Evolutionary conservation across 2,113 vertebrate genomes (phyloP), one percentile per base, ranked within the genome.

Genomic region (Scartelaos histophorus): DNA sequence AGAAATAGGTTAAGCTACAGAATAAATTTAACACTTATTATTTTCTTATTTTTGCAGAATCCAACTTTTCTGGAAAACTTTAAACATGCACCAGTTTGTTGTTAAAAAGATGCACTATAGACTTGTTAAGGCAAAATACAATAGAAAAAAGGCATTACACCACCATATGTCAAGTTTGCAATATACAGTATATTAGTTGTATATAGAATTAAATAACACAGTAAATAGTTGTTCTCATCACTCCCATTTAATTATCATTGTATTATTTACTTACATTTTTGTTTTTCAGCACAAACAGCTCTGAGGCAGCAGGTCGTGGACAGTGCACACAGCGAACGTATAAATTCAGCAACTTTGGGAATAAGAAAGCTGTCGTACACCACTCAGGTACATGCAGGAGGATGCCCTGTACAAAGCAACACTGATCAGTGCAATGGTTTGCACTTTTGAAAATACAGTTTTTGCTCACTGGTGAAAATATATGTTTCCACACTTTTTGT

Each of bases 361-460:
- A 84, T 73, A 82, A 76, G 81, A 87, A 94, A 87, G n/a, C 62
- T 87, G 70, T 73, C 46, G 80, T 78, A 88, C 46, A 76, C 73
- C 47, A 61, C 75, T 81, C 92, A 94, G 93, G 96, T 97, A 94
- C 69, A 12, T 67, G 64, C 71, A 47, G 61, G 80, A 57, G 64
- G 35, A 38, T 75, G 66, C 69, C 73, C 76, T 64, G 51, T 71
- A 57, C 73, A 58, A 15, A 68, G 51, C 53, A 66, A 66, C 73
- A 82, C 65, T 67, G 45, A 67, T 70, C 65, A 67, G 67, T 79
- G 60, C 73, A 22, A 66, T 78, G 80, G 78, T 85, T 83, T 78
- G 43, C 78, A 82, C 79, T 80, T 67, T 79, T 80, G 60, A 7
- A 69, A 78, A 78, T 17, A 15, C 25, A 34, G 7, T 73, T 71